A percentile compares a stretch with the other conserved stretches of the same genome.
Conservation (phyloP, 2,797 vertebrate genomes). For the Enteromius viviparus region DNA sequence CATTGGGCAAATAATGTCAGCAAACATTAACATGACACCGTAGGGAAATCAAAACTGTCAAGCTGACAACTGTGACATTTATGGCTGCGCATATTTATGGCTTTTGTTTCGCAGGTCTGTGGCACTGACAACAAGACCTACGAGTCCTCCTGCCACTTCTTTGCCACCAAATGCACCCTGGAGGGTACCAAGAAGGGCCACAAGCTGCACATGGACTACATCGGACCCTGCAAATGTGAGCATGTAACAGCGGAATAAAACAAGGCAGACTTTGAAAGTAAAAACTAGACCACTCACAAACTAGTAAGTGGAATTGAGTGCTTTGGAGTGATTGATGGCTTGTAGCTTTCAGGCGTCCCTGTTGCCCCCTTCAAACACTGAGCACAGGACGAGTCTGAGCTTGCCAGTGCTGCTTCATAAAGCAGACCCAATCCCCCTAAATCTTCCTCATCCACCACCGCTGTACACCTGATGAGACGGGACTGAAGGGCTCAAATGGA, state of each 20-base stretch:
- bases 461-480: slow-evolving; percentile 42
- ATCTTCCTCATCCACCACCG: slow-evolving; percentile 13
- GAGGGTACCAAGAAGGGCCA: slow-evolving; percentile 99
- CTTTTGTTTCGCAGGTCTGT: slow-evolving; percentile 82
- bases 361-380: slow-evolving; percentile 47
- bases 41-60: slow-evolving; percentile 23
- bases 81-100: background rate
- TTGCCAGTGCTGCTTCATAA: slow-evolving; percentile 57
- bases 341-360: slow-evolving; percentile 51
- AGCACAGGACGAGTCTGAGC: slow-evolving; percentile 59
- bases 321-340: slow-evolving; percentile 55
- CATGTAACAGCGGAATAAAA: background rate
- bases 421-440: slow-evolving; percentile 45
- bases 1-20: background rate
- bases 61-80: background rate
- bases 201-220: slow-evolving; percentile 98
- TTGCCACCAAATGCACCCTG: slow-evolving; percentile 95
- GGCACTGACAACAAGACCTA: slow-evolving; percentile 99
- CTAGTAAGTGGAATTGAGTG: slow-evolving; percentile 18
- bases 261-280: background rate
- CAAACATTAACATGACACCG: background rate
- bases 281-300: slow-evolving; percentile 35
- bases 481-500: slow-evolving; percentile 69
- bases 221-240: slow-evolving; percentile 97
- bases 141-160: slow-evolving; percentile 96